phyloP scores from a whole-genome alignment of 92 coral and sea anemone species.

The Porites cylindrica region DNA sequence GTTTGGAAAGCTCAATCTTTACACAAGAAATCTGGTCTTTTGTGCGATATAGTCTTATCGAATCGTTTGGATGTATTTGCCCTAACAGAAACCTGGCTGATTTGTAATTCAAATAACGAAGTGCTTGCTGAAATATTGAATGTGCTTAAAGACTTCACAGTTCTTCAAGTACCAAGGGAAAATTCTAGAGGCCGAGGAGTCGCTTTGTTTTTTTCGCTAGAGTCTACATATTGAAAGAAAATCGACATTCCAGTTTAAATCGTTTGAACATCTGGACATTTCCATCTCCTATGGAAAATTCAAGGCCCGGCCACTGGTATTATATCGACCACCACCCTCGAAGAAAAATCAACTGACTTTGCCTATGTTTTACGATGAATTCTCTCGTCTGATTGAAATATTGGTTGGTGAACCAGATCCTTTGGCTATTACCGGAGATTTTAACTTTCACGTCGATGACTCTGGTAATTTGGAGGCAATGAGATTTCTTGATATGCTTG shows the following conservation, averaged over 20 bases:
- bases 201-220: too few relatives aligned
- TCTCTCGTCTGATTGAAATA: not conserved
- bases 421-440: not conserved
- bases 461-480: not conserved
- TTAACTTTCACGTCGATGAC: constrained; percentile 8
- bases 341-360: constrained; percentile 2
- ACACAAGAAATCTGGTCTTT: constrained; percentile 6
- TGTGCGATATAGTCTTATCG: not conserved
- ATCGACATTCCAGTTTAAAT: not conserved
- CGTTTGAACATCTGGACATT: constrained; percentile 8
- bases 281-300: not conserved
- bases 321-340: constrained; percentile 19
- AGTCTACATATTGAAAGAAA: too few relatives aligned
- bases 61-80: constrained; percentile 27
- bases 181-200: too few relatives aligned
- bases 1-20: constrained; percentile 16
- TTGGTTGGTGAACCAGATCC: not conserved
- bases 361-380: constrained; percentile 11
- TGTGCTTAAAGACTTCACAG: too few relatives aligned
- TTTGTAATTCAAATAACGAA: too few relatives aligned
- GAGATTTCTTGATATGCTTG: constrained; percentile 1
- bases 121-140: too few relatives aligned
- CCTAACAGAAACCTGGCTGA: constrained; percentile 11
- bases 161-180: too few relatives aligned
- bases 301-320: not conserved